Conservation (phyloP, 1,140 invertebrate genomes). For the Listronotus bonariensis region DNA sequence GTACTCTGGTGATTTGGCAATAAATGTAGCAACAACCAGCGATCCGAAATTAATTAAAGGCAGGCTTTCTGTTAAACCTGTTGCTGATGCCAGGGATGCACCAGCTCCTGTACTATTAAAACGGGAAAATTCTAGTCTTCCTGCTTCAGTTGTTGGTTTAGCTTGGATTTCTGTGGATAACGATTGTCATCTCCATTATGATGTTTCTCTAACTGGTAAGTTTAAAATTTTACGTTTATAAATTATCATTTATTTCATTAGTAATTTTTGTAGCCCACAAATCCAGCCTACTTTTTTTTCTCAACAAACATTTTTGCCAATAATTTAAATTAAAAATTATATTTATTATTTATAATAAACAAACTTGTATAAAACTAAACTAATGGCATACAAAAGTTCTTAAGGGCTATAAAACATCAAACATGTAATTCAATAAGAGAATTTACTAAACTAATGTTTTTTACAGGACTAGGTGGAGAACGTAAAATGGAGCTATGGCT, state of each 20-base stretch:
- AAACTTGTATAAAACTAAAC: no score
- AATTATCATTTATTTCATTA: no score
- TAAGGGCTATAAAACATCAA: no score
- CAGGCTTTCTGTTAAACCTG: slow-evolving; percentile 66
- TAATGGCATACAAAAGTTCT: no score
- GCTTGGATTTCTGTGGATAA: slow-evolving; percentile 81
- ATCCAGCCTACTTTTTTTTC: neutral
- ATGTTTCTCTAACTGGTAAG: slow-evolving; percentile 61
- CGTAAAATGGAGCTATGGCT: slow-evolving; percentile 63
- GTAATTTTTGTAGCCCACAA: no score
- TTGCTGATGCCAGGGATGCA: slow-evolving; percentile 75
- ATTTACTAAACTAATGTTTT: neutral
- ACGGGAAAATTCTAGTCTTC: slow-evolving; percentile 59
- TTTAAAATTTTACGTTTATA: neutral
- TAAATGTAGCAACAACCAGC: slow-evolving; percentile 69
- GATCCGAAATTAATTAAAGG: slow-evolving; percentile 66
- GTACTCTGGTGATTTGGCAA: slow-evolving; percentile 75
- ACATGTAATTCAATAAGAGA: no score
- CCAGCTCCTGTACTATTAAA: slow-evolving; percentile 69
- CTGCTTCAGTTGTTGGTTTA: slow-evolving; percentile 66
- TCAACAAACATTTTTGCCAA: neutral
- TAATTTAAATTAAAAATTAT: neutral
- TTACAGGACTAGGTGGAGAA: slow-evolving; percentile 41
- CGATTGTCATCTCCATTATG: slow-evolving; percentile 83
- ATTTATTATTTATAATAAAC: no score